These are phyloP conservation scores for Microtus obscurus DNA, from an alignment of 2,797 vertebrate genomes.

Conservation along the genomic window DNA sequence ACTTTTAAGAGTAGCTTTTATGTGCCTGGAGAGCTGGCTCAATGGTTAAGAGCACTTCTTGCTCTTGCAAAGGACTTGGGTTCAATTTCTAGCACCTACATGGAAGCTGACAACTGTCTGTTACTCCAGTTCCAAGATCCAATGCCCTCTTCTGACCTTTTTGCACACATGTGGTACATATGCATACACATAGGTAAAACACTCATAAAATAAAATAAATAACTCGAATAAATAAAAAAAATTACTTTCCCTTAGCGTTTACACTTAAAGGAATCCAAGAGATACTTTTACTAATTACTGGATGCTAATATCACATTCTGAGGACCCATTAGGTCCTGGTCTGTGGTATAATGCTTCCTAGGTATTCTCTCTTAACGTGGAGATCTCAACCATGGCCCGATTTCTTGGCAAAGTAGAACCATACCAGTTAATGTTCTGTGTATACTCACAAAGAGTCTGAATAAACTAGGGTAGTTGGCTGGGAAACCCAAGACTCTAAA, in stretches of 20 bases:
- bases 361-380: neutral
- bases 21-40: neutral
- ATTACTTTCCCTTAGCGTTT: neutral
- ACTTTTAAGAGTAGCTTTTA: neutral
- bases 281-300: neutral
- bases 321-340: neutral
- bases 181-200: neutral
- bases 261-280: conserved; percentile 9
- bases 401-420: neutral
- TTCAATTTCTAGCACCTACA: neutral
- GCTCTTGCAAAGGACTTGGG: neutral
- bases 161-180: neutral
- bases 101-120: neutral
- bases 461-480: neutral
- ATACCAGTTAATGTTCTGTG: neutral
- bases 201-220: neutral
- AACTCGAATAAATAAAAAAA: neutral
- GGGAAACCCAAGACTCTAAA: neutral
- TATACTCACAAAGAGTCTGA: neutral
- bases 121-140: neutral
- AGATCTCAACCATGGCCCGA: neutral
- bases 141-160: neutral
- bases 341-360: neutral
- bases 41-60: neutral
- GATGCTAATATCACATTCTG: neutral